A percentile compares a stretch with the other conserved stretches of the same genome.
Conservation (phyloP, 1,140 invertebrate genomes). For the Phortica variegata region DNA sequence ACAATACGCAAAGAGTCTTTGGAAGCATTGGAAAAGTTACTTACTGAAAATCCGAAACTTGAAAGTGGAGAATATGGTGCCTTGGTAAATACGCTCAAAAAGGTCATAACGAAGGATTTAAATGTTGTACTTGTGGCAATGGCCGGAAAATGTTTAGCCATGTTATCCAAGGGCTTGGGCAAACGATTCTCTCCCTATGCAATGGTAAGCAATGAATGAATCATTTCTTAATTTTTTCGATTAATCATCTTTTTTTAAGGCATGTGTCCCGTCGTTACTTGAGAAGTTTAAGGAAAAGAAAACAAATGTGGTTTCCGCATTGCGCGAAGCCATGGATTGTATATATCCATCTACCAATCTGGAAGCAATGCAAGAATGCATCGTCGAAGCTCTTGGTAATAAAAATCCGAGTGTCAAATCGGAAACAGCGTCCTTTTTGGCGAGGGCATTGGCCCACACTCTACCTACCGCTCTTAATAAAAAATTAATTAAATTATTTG, state of each 20-base stretch:
- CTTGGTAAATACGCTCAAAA: slow-evolving; percentile 82
- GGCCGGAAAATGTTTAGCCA: slow-evolving; percentile 81
- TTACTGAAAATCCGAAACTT: slow-evolving; percentile 80
- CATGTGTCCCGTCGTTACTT: slow-evolving; percentile 76
- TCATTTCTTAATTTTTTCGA: background rate
- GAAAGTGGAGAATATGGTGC: slow-evolving; percentile 93
- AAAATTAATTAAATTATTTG: slow-evolving; percentile 86
- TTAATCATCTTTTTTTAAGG: slow-evolving; percentile 25
- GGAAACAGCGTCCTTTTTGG: slow-evolving; percentile 87
- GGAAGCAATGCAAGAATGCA: slow-evolving; percentile 85
- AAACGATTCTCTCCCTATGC: slow-evolving; percentile 87
- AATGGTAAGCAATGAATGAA: slow-evolving; percentile 31
- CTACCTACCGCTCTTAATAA: slow-evolving; percentile 83
- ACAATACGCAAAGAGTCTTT: slow-evolving; percentile 91
- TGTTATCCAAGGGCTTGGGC: slow-evolving; percentile 83
- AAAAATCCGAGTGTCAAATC: slow-evolving; percentile 95
- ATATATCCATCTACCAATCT: slow-evolving; percentile 81
- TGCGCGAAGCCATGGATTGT: slow-evolving; percentile 91
- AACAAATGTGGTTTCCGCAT: slow-evolving; percentile 77
- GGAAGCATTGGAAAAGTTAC: slow-evolving; percentile 75
- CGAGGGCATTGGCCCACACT: slow-evolving; percentile 78
- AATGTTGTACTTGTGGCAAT: slow-evolving; percentile 92
- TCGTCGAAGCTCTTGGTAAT: slow-evolving; percentile 81
- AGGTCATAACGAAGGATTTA: slow-evolving; percentile 91
- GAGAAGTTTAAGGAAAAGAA: slow-evolving; percentile 99